Base-by-base conservation (phyloP, 2,113 vertebrate species). In the Syngnathus scovelli region DNA sequence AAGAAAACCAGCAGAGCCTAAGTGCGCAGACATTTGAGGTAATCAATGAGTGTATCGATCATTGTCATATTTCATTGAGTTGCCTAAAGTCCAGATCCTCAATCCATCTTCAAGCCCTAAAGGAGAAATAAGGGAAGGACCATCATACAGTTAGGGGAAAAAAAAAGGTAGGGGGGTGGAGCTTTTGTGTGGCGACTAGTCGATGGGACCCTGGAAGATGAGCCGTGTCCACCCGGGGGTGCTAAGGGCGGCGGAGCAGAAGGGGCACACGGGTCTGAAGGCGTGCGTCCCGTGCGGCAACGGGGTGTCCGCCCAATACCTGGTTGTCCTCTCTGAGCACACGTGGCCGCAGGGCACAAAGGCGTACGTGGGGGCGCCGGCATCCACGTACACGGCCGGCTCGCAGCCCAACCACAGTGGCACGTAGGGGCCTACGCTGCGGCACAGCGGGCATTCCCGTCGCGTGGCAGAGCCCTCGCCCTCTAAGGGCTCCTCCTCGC, bases 201-300 rank as follows among this genome's bases (percentile, higher is more conserved):
- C 97, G 66, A 99, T 82, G 7, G 97, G 97, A 55, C 96, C 95
- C 89, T 99, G 97, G 89, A 99, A 99, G 90, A 99, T 99, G 44
- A 99, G 90, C 78, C 95, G 94, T 62, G 94, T 78, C 89, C 93
- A 96, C 86, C 93, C 95, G 41, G 94, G 93, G 2, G 91, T 87
- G 51, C 92, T 83, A 74, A 98, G 93, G 64, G 95, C 94, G 1
- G 91, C 81, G 39, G 95, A 96, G 81, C 96, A 99, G 88, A 98
- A 99, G 2, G 97, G 97, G 86, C 97, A 98, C 78, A 95, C 92
- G 0, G 97, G 93, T 11, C 97, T 94, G 87, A 98, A 99, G 3
- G 96, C 96, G 3, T 99, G 97, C 0, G 97, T 99, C 48, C 97
- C 96, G 0, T 99, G 97, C 0, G 96, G 96, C 83, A 99, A 86